Evolutionary conservation across 2,113 vertebrate species (phyloP), one percentile per base, ranked within the genome.

Genomic region (Micronycteris hirsuta): DNA sequence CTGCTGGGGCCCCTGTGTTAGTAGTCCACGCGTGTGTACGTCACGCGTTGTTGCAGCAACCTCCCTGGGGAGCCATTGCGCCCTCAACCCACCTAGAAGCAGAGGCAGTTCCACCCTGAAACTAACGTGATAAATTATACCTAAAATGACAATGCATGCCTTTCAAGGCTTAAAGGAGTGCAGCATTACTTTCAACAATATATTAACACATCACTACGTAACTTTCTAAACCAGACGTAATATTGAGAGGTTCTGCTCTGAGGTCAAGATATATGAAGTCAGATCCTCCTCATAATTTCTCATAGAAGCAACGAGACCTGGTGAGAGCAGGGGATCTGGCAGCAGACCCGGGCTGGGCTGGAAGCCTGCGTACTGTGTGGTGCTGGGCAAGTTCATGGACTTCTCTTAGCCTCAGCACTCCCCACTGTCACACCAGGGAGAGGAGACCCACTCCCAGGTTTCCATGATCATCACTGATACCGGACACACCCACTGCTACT

Each of bases 401-500:
- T 11, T 10, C 47, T 20, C 12, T 22, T 2, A 43, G 70, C 16
- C 43, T 56, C 5, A 8, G 15, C 0, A 7, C 52, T 26, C 14
- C 17, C 33, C 24, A 6, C 24, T 8, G 54, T 12, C 12, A 9
- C 20, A 6, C 8, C 0, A 5, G 5, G 65, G n/a, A 26, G 63
- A 45, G 33, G 17, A 43, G 33, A 26, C 38, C n/a, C 28, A 15
- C 22, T 31, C 22, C 16, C 7, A 19, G 28, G 13, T 10, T 33
- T 22, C 45, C 5, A 1, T 15, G 31, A 15, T 31, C 5, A 0
- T 33, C 33, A 3, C 7, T 1, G 9, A 41, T 12, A 7, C 3
- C 71, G 7, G 3, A 31, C 54, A 2, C 0, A 0, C 0, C 41
- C 22, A 0, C 22, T 2, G 11, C 3, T 7, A 1, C 0, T 24